These are phyloP conservation scores for Phoxinus phoxinus DNA, from an alignment of 2,113 vertebrate genomes.

Conservation along the genomic window DNA sequence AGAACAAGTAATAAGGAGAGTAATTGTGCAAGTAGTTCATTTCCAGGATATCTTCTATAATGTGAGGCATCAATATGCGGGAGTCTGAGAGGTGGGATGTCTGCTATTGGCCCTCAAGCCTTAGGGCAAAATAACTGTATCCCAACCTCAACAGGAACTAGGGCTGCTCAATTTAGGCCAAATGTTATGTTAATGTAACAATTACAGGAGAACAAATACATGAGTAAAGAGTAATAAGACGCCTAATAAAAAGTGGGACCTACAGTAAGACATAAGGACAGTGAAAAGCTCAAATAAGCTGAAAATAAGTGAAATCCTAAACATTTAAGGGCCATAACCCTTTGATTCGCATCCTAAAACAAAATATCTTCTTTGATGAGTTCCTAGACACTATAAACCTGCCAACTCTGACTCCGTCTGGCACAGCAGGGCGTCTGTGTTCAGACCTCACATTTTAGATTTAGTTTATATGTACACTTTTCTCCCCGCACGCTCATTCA, in stretches of 20 bases:
- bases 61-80: no score
- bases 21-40: no score
- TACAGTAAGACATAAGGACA: background rate
- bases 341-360: background rate
- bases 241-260: background rate
- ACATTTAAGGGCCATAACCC: no score
- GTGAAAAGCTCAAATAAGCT: background rate
- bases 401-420: background rate
- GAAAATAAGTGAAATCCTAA: background rate
- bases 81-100: no score
- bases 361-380: slow-evolving; percentile 4
- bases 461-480: slow-evolving; percentile 12
- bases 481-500: slow-evolving; percentile 38
- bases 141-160: background rate
- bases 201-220: background rate
- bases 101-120: background rate
- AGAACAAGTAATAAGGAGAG: no score
- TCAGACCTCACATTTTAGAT: slow-evolving; percentile 30
- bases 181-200: no score
- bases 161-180: no score
- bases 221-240: background rate
- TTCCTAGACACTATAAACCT: background rate
- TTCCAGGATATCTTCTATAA: no score
- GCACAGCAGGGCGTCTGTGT: slow-evolving; percentile 36
- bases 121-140: background rate